phyloP scores from a whole-genome alignment of 1,140 invertebrate species.

The Bombus superbus region DNA sequence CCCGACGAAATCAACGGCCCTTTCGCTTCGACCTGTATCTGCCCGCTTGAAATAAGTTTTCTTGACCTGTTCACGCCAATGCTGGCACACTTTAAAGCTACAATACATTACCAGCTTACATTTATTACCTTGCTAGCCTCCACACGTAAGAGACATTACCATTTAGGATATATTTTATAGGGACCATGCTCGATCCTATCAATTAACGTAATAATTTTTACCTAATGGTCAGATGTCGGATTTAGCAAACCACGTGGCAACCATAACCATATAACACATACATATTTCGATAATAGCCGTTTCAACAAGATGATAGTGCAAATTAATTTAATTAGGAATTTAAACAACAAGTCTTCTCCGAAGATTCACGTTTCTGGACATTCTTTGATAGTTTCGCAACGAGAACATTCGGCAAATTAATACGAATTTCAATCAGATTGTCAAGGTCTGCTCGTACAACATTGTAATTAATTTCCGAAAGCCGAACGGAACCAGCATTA shows the following conservation, averaged over 20 bases:
- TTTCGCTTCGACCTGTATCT: conserved; percentile 1
- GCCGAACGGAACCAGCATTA: conserved; percentile 21
- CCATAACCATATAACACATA: no score
- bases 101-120: conserved; percentile 15
- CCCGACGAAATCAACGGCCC: neutral
- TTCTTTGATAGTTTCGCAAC: neutral
- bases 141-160: neutral
- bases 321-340: neutral
- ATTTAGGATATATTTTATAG: neutral
- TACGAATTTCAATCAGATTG: conserved; percentile 8
- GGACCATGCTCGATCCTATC: neutral
- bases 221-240: neutral
- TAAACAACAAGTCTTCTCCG: accelerated
- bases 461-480: conserved; percentile 45
- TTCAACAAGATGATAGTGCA: neutral
- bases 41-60: conserved; percentile 12
- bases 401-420: neutral
- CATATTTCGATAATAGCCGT: neutral
- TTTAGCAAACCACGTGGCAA: neutral
- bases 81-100: conserved; percentile 1
- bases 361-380: neutral
- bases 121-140: conserved; percentile 10
- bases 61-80: conserved; percentile 9
- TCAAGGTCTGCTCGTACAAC: neutral
- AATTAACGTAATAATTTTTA: neutral